phyloP scores from a whole-genome alignment of 1,140 invertebrate genomes.

The Alviniconcha marisindica region DNA sequence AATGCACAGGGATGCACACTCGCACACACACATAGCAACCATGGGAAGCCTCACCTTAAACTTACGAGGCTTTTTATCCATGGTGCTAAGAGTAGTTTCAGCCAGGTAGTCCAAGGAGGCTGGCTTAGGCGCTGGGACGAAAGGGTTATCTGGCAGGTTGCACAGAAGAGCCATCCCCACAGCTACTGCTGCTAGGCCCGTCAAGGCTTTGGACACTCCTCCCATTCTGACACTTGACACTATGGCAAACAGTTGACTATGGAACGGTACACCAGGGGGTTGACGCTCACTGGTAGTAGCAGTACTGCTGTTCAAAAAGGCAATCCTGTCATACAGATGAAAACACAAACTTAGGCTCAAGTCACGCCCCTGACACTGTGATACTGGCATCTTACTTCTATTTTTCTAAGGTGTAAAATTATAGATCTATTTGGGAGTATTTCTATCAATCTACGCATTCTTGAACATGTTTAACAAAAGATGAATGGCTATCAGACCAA shows the following conservation, averaged over 20 bases:
- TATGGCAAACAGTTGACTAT: not conserved
- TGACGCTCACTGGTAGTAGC: too few species aligned
- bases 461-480: too few species aligned
- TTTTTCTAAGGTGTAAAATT: too few species aligned
- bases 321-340: too few species aligned
- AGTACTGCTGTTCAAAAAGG: too few species aligned
- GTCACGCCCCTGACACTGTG: too few species aligned
- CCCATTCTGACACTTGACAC: not conserved
- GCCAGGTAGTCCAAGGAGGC: conserved; percentile 58
- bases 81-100: conserved; percentile 51
- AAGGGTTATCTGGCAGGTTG: conserved; percentile 58
- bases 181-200: conserved; percentile 55
- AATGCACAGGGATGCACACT: not conserved
- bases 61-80: conserved; percentile 44
- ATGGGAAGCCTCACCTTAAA: conserved; percentile 57
- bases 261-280: too few species aligned
- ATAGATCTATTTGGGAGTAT: too few species aligned
- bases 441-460: too few species aligned
- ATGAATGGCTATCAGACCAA: too few species aligned
- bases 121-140: conserved; percentile 50
- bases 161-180: conserved; percentile 55
- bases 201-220: conserved; percentile 24
- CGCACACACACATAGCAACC: not conserved
- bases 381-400: too few species aligned
- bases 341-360: too few species aligned